Conservation (phyloP, 1,140 invertebrate species). For the Belonocnema kinseyi region DNA sequence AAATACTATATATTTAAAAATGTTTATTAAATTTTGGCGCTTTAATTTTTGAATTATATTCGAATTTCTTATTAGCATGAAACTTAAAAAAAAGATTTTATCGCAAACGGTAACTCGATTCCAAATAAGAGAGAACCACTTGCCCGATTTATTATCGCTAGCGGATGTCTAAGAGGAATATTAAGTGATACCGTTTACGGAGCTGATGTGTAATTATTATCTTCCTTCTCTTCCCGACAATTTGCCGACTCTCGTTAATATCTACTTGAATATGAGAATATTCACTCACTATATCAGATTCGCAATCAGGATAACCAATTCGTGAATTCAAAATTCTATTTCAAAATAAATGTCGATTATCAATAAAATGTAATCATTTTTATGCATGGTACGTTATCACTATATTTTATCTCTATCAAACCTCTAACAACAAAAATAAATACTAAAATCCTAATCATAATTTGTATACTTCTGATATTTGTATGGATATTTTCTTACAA, state of each 20-base stretch:
- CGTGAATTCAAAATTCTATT: too few relatives aligned
- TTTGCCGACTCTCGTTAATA: conserved; percentile 42
- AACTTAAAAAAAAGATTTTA: too few relatives aligned
- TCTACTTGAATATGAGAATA: conserved; percentile 48
- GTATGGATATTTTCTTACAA: not conserved
- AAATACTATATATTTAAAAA: too few relatives aligned
- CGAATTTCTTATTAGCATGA: too few relatives aligned
- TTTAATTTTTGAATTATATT: too few relatives aligned
- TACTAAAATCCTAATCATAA: too few relatives aligned
- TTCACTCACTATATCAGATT: conserved; percentile 1
- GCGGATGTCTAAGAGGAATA: conserved; percentile 47
- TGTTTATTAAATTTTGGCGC: too few relatives aligned
- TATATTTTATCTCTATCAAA: too few relatives aligned
- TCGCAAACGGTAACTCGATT: not conserved
- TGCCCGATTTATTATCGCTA: conserved; percentile 6
- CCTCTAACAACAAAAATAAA: too few relatives aligned
- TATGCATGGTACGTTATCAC: too few relatives aligned
- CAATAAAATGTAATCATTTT: too few relatives aligned
- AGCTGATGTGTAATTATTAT: conserved; percentile 60
- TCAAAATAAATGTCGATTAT: too few relatives aligned
- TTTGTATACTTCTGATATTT: not conserved
- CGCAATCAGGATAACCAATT: not conserved
- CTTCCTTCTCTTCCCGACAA: conserved; percentile 57
- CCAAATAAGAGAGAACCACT: conserved; percentile 17
- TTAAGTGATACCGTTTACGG: conserved; percentile 62